Base-by-base conservation (phyloP, 2,113 vertebrate genomes). In the Cyphomyrus plagiostoma region DNA sequence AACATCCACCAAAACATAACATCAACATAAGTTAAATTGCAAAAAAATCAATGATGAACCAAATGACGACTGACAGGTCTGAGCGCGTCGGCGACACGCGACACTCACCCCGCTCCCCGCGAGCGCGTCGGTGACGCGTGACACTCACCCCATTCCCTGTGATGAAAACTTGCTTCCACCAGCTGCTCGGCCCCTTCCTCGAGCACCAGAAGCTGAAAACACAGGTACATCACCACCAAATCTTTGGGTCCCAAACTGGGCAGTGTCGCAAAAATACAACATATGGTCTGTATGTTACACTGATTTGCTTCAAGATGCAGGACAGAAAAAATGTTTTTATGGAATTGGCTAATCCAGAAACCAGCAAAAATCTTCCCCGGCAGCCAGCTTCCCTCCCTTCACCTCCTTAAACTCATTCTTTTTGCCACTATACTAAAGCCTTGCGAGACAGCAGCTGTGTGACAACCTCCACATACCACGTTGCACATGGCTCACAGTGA, bases 41-140 rank as follows among this genome's bases (percentile, higher is more conserved):
- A 77, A 35, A 15, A 35, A 35, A 42, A 80, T 80, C 35, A 39
- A 4, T 39, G 30, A 77, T 19, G 70, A 39, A 11, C 62, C 9
- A 66, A 9, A 26, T 26, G 58, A 66, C n/a, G 10, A 30, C n/a
- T 26, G 62, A 66, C 9, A 26, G 3, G n/a, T 66, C 9, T 26
- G 58, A 66, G 58, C 58, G 9, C 8, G 23, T n/a, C 7, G 9
- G 62, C 62, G 3, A 66, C 52, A 17, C 21, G 19, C 19, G 2
- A 39, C 88, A 83, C 97, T 96, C 97, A 99, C 98, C 98, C 98
- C 96, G 99, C 98, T 95, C 97, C 97, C 95, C 98, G 98, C 88
- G 96, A 95, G 46, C 46, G 11, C 1, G 48, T 49, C 10, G 48
- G 48, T 9, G 9, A 49, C 9, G 46, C 9, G 48, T 7, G 8